Evolutionary conservation across 2,888 invertebrate species (phyloP).

Genomic region (Troides aeacus): DNA sequence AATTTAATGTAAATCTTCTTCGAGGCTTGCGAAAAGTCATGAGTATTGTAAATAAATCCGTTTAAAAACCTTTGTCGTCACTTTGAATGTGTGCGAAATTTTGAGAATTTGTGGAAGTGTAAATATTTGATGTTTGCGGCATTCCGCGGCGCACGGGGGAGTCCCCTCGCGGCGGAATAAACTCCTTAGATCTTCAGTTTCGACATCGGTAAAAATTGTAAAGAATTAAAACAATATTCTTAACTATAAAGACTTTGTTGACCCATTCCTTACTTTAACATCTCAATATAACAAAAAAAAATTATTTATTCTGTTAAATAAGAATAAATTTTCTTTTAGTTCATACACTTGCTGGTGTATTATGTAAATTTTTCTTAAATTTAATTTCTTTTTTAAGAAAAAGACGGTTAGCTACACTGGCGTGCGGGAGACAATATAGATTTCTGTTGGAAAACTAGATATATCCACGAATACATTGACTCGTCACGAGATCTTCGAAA

Average conservation of each 20-base stretch:
- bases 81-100: constrained; percentile 26
- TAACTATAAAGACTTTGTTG: constrained; percentile 26
- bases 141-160: constrained; percentile 53
- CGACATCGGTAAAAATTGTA: constrained; percentile 42
- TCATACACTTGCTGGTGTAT: too few relatives aligned
- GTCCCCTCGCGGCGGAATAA: constrained; percentile 47
- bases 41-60: constrained; percentile 37
- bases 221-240: constrained; percentile 43
- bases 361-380: too few relatives aligned
- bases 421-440: too few relatives aligned
- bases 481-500: too few relatives aligned
- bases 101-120: constrained; percentile 42
- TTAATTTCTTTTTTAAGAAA: too few relatives aligned
- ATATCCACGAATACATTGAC: too few relatives aligned
- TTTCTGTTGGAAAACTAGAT: too few relatives aligned
- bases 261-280: too few relatives aligned
- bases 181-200: constrained; percentile 42
- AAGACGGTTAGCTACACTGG: too few relatives aligned
- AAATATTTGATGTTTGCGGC: constrained; percentile 63
- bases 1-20: constrained; percentile 17
- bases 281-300: too few relatives aligned
- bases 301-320: too few relatives aligned
- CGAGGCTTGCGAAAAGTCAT: constrained; percentile 23
- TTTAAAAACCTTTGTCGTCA: constrained; percentile 32
- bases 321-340: too few relatives aligned